Conservation (phyloP, 2,797 vertebrate species). For the Thunnus albacares region DNA sequence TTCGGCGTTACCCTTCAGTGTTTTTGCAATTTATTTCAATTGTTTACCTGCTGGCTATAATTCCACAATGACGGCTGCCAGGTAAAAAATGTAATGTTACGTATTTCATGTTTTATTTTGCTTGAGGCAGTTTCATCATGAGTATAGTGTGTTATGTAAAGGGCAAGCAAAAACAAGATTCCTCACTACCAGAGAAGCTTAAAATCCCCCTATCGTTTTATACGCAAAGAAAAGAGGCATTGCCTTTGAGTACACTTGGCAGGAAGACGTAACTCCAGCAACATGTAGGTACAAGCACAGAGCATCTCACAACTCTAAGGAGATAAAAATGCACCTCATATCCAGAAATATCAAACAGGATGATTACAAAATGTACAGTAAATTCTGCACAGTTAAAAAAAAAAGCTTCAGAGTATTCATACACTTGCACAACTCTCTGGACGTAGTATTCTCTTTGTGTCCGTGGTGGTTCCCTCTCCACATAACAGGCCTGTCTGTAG, state of each 20-base stretch:
- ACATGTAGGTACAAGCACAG: conserved; percentile 59
- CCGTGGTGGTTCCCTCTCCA: conserved; percentile 42
- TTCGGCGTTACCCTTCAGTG: not conserved
- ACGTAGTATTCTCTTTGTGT: conserved; percentile 41
- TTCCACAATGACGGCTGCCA: not conserved
- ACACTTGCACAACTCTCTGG: conserved; percentile 71
- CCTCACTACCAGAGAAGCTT: not conserved
- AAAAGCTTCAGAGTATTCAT: conserved; percentile 41
- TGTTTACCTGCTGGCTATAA: conserved; percentile 4
- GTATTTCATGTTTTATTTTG: not conserved
- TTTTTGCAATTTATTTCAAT: not conserved
- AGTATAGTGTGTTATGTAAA: not conserved
- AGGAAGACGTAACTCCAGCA: conserved; percentile 11
- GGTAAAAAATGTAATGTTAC: not conserved
- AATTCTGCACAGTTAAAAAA: not conserved
- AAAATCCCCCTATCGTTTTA: conserved; percentile 20
- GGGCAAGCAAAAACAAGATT: conserved; percentile 65
- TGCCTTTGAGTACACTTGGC: conserved; percentile 23
- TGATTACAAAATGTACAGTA: not conserved
- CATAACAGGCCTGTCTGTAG: conserved; percentile 59
- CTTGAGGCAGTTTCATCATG: conserved; percentile 43
- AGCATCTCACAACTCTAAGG: conserved; percentile 12
- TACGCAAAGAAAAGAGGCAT: conserved; percentile 18
- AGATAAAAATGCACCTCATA: not conserved
- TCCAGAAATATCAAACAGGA: conserved; percentile 9